A percentile compares a stretch with the other conserved stretches of the same genome.
These are phyloP conservation scores for Linnaemya tessellans DNA, from an alignment of 2,888 invertebrate species.

Conservation along the genomic window DNA sequence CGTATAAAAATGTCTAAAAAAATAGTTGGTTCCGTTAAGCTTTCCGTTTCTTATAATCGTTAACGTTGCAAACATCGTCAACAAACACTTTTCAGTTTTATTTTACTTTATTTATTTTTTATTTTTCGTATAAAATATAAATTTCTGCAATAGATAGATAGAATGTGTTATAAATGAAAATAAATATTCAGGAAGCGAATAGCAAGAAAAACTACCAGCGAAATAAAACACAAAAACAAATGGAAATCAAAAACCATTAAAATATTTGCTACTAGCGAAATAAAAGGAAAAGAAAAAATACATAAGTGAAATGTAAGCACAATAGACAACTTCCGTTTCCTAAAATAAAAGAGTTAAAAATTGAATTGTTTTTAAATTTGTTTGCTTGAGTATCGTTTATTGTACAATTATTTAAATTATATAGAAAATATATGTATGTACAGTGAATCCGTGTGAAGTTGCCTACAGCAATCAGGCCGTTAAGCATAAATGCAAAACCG, in stretches of 20 bases:
- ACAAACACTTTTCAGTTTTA: constrained; percentile 17
- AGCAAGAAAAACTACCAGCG: constrained; percentile 19
- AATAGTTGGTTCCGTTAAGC: constrained; percentile 21
- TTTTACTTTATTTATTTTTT: not conserved
- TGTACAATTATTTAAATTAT: constrained; percentile 41
- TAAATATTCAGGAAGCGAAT: constrained; percentile 10
- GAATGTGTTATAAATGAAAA: constrained; percentile 48
- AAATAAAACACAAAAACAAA: not conserved
- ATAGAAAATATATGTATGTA: not conserved
- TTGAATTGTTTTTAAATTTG: constrained; percentile 7
- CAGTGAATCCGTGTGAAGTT: constrained; percentile 28
- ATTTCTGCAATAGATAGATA: constrained; percentile 43
- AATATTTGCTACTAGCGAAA: constrained; percentile 4
- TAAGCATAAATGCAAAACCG: not conserved
- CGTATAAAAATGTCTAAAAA: not conserved
- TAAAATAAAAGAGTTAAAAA: not conserved
- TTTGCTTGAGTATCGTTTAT: constrained; percentile 18
- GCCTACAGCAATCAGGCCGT: constrained; percentile 49
- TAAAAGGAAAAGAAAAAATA: not conserved
- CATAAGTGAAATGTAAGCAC: constrained; percentile 31
- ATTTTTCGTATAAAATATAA: constrained; percentile 12
- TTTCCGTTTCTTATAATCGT: not conserved
- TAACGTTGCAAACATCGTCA: constrained; percentile 41
- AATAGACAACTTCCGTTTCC: constrained; percentile 69
- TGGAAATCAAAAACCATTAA: constrained; percentile 43